Percentiles rank a stretch among this genome's conserved stretches.
These are phyloP conservation scores for Operophtera brumata DNA, from an alignment of 2,888 invertebrate species.

Conservation along the genomic window DNA sequence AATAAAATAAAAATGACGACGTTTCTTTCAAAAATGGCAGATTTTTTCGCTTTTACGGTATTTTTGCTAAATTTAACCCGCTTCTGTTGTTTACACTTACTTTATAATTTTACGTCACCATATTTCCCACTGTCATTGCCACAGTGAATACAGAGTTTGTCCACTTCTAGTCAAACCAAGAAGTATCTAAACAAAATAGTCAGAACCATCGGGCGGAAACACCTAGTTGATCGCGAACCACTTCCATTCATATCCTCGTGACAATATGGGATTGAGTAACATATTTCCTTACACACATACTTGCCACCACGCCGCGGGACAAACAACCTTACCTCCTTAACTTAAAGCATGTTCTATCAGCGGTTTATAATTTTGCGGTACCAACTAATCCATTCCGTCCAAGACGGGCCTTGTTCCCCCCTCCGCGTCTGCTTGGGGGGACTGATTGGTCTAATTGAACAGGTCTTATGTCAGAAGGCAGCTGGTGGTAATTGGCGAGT, in stretches of 20 bases:
- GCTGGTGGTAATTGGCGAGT: slow-evolving; percentile 76
- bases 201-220: slow-evolving; percentile 74
- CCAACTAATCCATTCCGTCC: slow-evolving; percentile 41
- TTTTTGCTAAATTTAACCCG: slow-evolving; percentile 23
- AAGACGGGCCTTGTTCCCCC: slow-evolving; percentile 39
- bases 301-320: slow-evolving; percentile 21
- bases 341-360: slow-evolving; percentile 23
- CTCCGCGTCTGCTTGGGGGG: slow-evolving; percentile 38
- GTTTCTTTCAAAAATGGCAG: too few species aligned
- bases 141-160: slow-evolving; percentile 33
- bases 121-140: slow-evolving; percentile 28
- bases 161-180: slow-evolving; percentile 35
- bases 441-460: slow-evolving; percentile 54
- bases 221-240: slow-evolving; percentile 78
- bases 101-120: slow-evolving; percentile 38
- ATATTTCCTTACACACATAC: slow-evolving; percentile 63
- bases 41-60: slow-evolving; percentile 17
- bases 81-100: slow-evolving; percentile 27
- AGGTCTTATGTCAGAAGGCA: slow-evolving; percentile 67
- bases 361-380: slow-evolving; percentile 31
- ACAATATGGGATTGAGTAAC: slow-evolving; percentile 77
- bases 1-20: too few species aligned
- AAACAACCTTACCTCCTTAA: slow-evolving; percentile 5
- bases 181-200: slow-evolving; percentile 47
- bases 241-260: slow-evolving; percentile 77